Evolutionary conservation across 2,888 invertebrate genomes (phyloP), one percentile per base, ranked within the genome.

Genomic region (Xylota sylvarum): DNA sequence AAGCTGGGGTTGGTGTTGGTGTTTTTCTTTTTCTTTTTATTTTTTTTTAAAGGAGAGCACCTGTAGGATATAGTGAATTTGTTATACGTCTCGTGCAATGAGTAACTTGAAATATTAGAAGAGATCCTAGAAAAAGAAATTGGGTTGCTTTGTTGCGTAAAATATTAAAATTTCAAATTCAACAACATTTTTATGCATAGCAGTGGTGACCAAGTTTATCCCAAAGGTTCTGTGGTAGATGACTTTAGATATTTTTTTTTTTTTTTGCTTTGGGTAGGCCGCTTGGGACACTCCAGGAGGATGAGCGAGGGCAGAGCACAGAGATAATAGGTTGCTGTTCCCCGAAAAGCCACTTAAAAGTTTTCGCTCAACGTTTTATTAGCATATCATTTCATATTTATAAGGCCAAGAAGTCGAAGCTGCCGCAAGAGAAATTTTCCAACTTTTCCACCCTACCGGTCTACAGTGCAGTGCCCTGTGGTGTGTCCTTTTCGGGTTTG

Each of bases 361-460:
- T 85, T 85, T 85, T 81, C 76, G 81, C 81, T 85, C 81, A 85
- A 85, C 85, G 70, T 85, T 85, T 85, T 85, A 85, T 85, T 85
- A 81, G 81, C 85, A 85, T 85, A 85, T 76, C 81, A 85, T 85
- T 85, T 85, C 85, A 85, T 85, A 85, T 85, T 85, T 85, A 85
- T 85, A 81, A 85, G 85, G 64, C 64, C 76, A 58, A 81, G 65
- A 81, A 81, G 85, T 76, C 85, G 64, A 65, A 85, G 85, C 74
- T 76, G 85, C 81, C 85, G 60, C 81, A 81, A 58, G 55, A 84
- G 80, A 69, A 69, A 69, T 80, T 64, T 74, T 74, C 69, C 27
- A 84, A 84, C 43, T 84, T 84, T 84, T 74, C 62, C 55, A 12
- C 60, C 60, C 67, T 37, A 14, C 17, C 43, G 30, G 14, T 52